A percentile compares a stretch with the other conserved stretches of the same genome.
Conservation (phyloP, 2,797 vertebrate species). For the Gobio occitaniae region DNA sequence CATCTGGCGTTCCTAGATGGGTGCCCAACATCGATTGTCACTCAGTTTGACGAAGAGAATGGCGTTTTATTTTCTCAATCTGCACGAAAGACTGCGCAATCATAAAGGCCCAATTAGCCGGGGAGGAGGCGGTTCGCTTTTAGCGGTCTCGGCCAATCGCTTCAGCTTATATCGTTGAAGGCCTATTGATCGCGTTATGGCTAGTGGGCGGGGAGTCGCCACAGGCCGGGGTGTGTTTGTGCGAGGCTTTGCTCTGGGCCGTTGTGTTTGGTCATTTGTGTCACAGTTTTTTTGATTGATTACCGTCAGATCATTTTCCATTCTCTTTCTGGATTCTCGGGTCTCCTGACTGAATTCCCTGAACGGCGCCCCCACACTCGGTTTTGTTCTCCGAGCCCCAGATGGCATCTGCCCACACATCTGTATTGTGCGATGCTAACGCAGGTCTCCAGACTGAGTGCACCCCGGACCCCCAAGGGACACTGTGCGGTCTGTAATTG, state of each 20-base stretch:
- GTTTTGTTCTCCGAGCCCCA: constrained; percentile 79
- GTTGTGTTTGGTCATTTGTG: constrained; percentile 92
- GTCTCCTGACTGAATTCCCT: constrained; percentile 80
- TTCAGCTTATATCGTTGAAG: constrained; percentile 58
- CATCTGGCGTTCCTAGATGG: constrained; percentile 85
- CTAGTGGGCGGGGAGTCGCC: constrained; percentile 82
- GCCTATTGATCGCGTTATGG: constrained; percentile 81
- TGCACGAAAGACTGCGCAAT: constrained; percentile 83
- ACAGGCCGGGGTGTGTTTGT: constrained; percentile 67
- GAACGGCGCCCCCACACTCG: constrained; percentile 75
- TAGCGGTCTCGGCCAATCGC: constrained; percentile 74
- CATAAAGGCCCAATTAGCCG: constrained; percentile 84
- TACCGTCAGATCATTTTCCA: constrained; percentile 87
- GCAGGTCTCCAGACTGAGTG: constrained; percentile 70
- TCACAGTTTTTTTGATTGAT: constrained; percentile 95
- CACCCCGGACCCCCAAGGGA: constrained; percentile 63
- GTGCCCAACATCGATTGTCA: constrained; percentile 74
- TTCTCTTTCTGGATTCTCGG: constrained; percentile 90
- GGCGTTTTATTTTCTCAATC: constrained; percentile 73
- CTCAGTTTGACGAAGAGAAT: constrained; percentile 78
- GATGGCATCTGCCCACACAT: constrained; percentile 97
- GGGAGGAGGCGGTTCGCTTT: constrained; percentile 63
- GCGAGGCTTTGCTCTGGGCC: constrained; percentile 76
- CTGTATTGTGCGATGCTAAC: constrained; percentile 82
- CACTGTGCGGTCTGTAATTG: constrained; percentile 72